Conservation (phyloP, 2,797 vertebrate genomes). For the Paramormyrops hopkinsi region DNA sequence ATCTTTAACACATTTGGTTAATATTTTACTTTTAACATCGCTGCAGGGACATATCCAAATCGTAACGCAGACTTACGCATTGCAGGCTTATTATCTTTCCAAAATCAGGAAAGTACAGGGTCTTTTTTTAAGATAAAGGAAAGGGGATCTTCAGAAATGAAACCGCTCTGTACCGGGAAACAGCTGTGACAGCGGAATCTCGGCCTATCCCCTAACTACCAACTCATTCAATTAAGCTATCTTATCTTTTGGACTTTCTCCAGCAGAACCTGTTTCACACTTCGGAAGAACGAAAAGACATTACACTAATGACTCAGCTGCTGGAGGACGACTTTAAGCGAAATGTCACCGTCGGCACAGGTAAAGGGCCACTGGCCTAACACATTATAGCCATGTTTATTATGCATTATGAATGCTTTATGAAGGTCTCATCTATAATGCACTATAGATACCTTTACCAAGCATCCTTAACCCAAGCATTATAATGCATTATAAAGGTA, state of each 20-base stretch:
- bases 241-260: conserved; percentile 9
- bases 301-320: neutral
- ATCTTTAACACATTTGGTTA: neutral
- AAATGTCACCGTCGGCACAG: neutral
- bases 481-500: neutral
- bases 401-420: neutral
- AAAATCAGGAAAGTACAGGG: neutral
- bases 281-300: neutral
- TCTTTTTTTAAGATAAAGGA: neutral
- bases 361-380: neutral
- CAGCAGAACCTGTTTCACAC: neutral
- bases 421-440: neutral
- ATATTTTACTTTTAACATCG: neutral
- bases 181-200: neutral
- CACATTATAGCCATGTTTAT: neutral
- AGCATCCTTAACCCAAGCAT: neutral
- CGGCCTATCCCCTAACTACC: neutral
- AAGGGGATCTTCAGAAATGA: neutral
- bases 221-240: neutral
- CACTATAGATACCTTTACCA: neutral
- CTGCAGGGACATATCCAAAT: neutral
- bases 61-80: neutral
- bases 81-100: neutral
- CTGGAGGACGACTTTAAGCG: neutral
- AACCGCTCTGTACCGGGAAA: neutral